phyloP scores from a whole-genome alignment of 2,113 vertebrate genomes.

The Odobenus rosmarus region DNA sequence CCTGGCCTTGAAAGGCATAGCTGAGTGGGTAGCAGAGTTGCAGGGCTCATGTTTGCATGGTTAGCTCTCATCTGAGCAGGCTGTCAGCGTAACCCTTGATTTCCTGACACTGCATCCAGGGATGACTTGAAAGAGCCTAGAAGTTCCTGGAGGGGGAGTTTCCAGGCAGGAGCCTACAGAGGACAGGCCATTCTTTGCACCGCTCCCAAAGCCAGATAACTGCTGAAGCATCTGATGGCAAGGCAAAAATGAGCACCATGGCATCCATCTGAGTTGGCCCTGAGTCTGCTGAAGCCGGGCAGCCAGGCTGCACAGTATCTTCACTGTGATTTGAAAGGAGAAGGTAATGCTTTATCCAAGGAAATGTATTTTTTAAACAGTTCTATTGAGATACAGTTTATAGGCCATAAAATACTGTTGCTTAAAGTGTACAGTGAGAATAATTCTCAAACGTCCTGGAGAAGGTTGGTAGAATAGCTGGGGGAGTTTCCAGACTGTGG shows the following conservation, averaged over 20 bases:
- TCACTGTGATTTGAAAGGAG: constrained; percentile 28
- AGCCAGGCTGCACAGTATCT: background rate
- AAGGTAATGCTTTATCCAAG: constrained; percentile 36
- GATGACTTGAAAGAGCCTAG: background rate
- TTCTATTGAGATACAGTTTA: constrained; percentile 54
- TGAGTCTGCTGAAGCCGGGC: background rate
- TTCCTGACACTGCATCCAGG: background rate
- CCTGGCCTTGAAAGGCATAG: background rate
- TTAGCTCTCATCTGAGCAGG: background rate
- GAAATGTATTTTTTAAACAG: constrained; percentile 23
- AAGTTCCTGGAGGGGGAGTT: background rate
- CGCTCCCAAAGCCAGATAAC: background rate
- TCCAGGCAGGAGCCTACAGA: background rate
- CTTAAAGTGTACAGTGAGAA: constrained; percentile 33
- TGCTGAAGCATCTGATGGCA: background rate
- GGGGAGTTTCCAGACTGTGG: constrained; percentile 29
- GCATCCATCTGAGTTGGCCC: background rate
- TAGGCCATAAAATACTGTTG: constrained; percentile 16
- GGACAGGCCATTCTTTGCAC: background rate
- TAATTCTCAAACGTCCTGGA: constrained; percentile 36
- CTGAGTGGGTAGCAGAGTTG: background rate
- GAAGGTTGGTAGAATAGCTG: background rate
- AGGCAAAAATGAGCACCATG: background rate
- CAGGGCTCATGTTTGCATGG: background rate
- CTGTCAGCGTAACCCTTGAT: background rate